Base-by-base conservation (phyloP, 64 coral and sea anemone genomes). In the Montipora foliosa region DNA sequence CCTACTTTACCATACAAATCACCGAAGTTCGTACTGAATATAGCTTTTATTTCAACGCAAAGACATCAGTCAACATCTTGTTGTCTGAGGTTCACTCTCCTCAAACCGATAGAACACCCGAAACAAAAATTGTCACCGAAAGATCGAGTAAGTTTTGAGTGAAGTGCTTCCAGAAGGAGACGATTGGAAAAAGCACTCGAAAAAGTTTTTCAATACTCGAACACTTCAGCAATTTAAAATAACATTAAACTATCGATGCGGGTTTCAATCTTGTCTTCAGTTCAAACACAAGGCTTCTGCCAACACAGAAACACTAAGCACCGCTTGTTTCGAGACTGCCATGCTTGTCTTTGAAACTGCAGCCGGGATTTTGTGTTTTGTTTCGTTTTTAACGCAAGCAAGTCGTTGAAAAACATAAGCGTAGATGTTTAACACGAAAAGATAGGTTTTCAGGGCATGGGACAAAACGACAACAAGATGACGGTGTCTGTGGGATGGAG, bases 311-410 rank as follows among this genome's bases (percentile, higher is more conserved):
- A 19, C 19, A 72, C 47, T 49, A 59, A 69, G 61, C 9, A 71
- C 1, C 5, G 47, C 17, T 86, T 71, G 66, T 86, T 86, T 22
- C 82, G 49, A 71, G 46, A 70, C 44, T 64, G 53, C 22, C 16
- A 15, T 72, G 13, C 4, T 57, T 14, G 25, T 86, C 82, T 86
- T 69, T 71, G 13, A 49, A 19, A n/a, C 20, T 24, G 62, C 64
- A 64, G 46, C 58, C 61, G 12, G 6, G 1, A 12, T 15, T 64
- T 64, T 15, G 15, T 68, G 66, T 70, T 50, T 86, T 71, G 64
- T 86, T 86, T 86, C 66, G 17, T 8, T 71, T 71, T 86, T 86
- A 50, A 86, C 66, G 22, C 50, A 37, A 37, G 37, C 37, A 37
- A 37, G 37, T 37, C 37, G 37, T 37, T 37, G 37, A 37, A 37